Evolutionary conservation across 2,888 invertebrate genomes (phyloP).

Genomic region (Vandiemenella viatica): DNA sequence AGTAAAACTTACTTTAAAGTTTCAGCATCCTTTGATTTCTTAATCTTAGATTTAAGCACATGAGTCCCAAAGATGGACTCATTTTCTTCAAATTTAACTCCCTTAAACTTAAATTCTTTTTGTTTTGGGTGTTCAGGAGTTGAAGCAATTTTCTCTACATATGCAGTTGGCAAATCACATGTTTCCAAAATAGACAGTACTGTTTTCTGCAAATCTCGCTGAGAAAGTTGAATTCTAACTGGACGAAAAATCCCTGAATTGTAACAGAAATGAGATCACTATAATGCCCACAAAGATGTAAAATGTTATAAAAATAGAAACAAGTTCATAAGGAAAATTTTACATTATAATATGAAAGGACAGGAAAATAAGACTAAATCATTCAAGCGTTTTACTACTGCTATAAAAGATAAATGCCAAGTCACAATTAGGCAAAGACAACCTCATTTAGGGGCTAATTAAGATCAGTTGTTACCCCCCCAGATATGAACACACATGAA

Average conservation of each 20-base stretch:
- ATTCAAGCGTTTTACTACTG: too few relatives aligned
- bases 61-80: constrained; percentile 37
- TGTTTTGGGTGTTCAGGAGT: constrained; percentile 23
- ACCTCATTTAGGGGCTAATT: too few relatives aligned
- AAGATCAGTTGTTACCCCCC: too few relatives aligned
- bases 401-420: too few relatives aligned
- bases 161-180: constrained; percentile 75
- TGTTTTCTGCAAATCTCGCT: constrained; percentile 51
- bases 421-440: too few relatives aligned
- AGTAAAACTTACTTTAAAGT: constrained; percentile 21
- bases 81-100: constrained; percentile 32
- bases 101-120: constrained; percentile 22
- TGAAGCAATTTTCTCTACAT: constrained; percentile 56
- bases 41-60: constrained; percentile 33
- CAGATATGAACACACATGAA: too few relatives aligned
- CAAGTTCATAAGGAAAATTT: too few relatives aligned
- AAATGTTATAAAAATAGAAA: too few relatives aligned
- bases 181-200: constrained; percentile 61
- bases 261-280: too few relatives aligned
- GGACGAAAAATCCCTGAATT: constrained; percentile 50
- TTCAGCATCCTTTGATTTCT: constrained; percentile 26
- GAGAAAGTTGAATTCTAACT: constrained; percentile 56
- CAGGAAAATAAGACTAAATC: too few relatives aligned
- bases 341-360: too few relatives aligned
- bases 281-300: too few relatives aligned